phyloP scores from a whole-genome alignment of 2,113 vertebrate genomes.

The Prionailurus bengalensis region DNA sequence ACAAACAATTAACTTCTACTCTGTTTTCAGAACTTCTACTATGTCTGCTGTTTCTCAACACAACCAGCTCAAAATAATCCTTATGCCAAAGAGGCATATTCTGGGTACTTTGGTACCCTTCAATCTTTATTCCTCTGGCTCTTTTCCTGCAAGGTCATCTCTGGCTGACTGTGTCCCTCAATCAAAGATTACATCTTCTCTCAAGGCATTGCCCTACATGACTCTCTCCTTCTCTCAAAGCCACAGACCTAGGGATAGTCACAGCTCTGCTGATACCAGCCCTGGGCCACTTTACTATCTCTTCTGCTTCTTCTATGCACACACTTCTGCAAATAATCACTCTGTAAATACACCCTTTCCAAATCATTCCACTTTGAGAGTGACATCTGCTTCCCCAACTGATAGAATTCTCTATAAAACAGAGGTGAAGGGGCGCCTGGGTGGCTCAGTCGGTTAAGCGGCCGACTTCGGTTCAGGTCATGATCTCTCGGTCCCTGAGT shows the following conservation, averaged over 20 bases:
- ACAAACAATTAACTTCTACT: background rate
- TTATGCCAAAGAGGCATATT: background rate
- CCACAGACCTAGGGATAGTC: background rate
- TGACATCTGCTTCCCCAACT: background rate
- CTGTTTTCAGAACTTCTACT: background rate
- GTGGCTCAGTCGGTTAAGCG: too few relatives aligned
- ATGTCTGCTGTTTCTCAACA: background rate
- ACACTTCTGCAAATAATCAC: background rate
- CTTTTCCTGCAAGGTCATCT: background rate
- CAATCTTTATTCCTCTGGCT: background rate
- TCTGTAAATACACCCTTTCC: background rate
- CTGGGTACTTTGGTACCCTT: background rate
- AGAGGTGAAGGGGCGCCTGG: background rate
- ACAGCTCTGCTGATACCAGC: background rate
- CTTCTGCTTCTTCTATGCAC: background rate
- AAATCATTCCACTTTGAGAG: background rate
- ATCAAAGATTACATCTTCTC: background rate
- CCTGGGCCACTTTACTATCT: background rate
- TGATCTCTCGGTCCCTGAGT: too few relatives aligned
- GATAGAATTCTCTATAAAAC: background rate
- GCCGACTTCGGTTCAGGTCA: too few relatives aligned
- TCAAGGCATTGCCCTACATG: background rate
- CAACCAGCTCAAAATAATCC: background rate
- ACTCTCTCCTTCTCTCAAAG: background rate
- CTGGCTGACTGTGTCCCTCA: background rate